Percentiles rank a stretch among this genome's conserved stretches.
phyloP scores from a whole-genome alignment of 37 sponge, comb jelly and placozoan genomes.

The Bolinopsis microptera region DNA sequence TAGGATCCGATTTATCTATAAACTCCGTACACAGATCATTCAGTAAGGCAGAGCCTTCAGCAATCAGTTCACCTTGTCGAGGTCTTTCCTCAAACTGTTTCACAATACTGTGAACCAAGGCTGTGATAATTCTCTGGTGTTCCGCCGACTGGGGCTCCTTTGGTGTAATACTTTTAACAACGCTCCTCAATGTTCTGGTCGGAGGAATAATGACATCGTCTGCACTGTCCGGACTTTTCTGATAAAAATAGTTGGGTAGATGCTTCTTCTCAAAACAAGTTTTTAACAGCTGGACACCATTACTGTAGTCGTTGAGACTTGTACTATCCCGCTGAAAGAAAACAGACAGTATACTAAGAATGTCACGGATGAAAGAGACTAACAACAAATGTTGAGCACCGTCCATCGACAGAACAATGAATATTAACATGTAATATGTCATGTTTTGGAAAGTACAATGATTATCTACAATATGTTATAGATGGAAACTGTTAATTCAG shows the following conservation, averaged over 20 bases:
- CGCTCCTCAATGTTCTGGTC: not conserved
- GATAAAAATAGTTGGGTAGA: not conserved
- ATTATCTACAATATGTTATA: too few species aligned
- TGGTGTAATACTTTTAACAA: not conserved
- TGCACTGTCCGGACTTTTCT: not conserved
- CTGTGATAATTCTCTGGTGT: not conserved
- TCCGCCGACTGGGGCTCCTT: not conserved
- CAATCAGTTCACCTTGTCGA: not conserved
- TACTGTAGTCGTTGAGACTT: not conserved
- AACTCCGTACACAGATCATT: not conserved
- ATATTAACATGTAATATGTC: too few species aligned
- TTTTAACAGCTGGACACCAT: not conserved
- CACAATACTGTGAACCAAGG: not conserved
- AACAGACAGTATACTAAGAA: not conserved
- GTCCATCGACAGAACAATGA: too few species aligned
- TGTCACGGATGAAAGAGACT: not conserved
- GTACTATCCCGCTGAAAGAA: not conserved
- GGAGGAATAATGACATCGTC: not conserved
- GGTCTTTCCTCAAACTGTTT: not conserved
- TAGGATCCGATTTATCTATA: not conserved
- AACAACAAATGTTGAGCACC: not conserved
- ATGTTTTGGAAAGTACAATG: too few species aligned
- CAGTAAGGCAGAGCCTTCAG: not conserved
- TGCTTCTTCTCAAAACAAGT: not conserved
- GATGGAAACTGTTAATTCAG: too few species aligned